phyloP scores from a whole-genome alignment of 35 echinoderm and acorn worm genomes.

The Ophiothrix spiculata region DNA sequence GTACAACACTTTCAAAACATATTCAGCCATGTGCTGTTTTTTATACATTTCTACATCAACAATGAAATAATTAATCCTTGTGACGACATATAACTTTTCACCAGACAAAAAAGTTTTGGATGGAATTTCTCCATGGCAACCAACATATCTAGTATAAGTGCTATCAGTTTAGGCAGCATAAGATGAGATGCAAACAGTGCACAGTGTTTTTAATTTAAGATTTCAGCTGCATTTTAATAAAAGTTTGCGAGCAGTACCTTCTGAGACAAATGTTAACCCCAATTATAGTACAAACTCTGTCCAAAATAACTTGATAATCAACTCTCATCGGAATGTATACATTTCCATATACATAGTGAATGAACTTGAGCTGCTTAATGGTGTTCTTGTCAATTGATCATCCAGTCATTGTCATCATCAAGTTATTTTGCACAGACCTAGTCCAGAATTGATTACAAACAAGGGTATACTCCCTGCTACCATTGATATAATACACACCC shows the following conservation, averaged over 20 bases:
- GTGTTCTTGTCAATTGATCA: too few species aligned
- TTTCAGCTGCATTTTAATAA: neutral
- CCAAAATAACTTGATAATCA: neutral
- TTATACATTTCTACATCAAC: too few species aligned
- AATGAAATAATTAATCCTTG: too few species aligned
- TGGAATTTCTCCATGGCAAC: neutral
- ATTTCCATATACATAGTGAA: too few species aligned
- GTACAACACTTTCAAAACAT: too few species aligned
- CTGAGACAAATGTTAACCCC: neutral
- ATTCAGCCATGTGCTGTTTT: too few species aligned
- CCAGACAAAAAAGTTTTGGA: too few species aligned
- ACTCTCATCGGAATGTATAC: too few species aligned
- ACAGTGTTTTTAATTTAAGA: neutral
- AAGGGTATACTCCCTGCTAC: neutral
- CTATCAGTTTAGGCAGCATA: neutral
- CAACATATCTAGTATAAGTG: neutral
- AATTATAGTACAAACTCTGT: constrained; percentile 1
- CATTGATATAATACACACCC: constrained; percentile 5
- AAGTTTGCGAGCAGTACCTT: neutral
- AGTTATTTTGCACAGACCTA: neutral
- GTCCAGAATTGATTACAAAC: constrained; percentile 8
- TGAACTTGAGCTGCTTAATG: too few species aligned
- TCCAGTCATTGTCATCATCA: too few species aligned
- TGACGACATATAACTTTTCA: too few species aligned
- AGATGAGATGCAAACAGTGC: neutral